A percentile compares a stretch with the other conserved stretches of the same genome.
These are phyloP conservation scores for Chelonus formosanus DNA, from an alignment of 2,888 invertebrate species.

Conservation along the genomic window DNA sequence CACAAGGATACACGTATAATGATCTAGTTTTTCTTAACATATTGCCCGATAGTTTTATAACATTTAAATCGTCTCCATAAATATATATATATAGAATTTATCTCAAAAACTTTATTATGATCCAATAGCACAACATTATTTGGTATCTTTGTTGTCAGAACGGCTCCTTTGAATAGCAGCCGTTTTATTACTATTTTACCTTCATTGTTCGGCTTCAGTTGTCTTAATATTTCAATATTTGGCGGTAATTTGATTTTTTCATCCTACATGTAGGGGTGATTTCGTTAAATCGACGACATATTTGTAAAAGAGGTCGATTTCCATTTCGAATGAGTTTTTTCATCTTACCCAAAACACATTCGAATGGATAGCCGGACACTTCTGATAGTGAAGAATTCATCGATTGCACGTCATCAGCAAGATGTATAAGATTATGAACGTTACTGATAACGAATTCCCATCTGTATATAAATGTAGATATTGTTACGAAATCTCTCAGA, in stretches of 20 bases:
- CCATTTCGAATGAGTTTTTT: conserved; percentile 29
- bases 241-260: conserved; percentile 9
- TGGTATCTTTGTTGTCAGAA: conserved; percentile 10
- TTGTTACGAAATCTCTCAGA: conserved; percentile 6
- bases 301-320: conserved; percentile 30
- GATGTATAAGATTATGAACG: conserved; percentile 13
- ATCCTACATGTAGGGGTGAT: neutral
- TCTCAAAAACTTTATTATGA: conserved; percentile 19
- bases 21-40: conserved; percentile 17
- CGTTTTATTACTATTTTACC: conserved; percentile 14
- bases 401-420: conserved; percentile 28
- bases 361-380: conserved; percentile 14
- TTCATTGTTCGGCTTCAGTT: neutral
- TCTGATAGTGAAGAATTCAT: conserved; percentile 13
- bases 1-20: conserved; percentile 24
- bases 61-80: neutral
- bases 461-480: neutral
- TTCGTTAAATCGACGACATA: conserved; percentile 29
- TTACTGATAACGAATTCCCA: conserved; percentile 8
- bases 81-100: too few relatives aligned
- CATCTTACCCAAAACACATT: conserved; percentile 19
- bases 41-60: conserved; percentile 4
- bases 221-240: neutral
- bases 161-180: conserved; percentile 14
- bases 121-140: conserved; percentile 30